Conservation (phyloP, 1,140 invertebrate genomes). For the Gyrodactylus bullatarudis region DNA sequence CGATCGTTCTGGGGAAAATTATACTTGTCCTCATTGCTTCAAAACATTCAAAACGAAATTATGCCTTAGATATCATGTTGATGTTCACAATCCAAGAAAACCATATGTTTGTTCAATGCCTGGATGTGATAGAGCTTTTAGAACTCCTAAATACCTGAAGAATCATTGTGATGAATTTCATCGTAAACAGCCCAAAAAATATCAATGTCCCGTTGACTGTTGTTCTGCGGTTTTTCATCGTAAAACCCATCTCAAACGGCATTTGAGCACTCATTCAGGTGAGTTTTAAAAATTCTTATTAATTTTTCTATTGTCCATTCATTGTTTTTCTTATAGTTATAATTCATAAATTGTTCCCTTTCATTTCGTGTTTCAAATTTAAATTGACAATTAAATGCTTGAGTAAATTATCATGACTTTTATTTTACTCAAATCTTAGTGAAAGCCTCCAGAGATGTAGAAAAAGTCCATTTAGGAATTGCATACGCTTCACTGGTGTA, state of each 20-base stretch:
- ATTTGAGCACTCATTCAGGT: neutral
- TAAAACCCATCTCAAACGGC: conserved; percentile 5
- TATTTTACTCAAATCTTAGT: no score
- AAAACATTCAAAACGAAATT: conserved; percentile 6
- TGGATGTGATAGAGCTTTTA: conserved; percentile 4
- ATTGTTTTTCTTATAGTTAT: no score
- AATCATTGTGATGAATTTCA: conserved; percentile 8
- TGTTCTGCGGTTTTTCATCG: conserved; percentile 1
- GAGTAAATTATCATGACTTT: no score
- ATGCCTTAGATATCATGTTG: neutral
- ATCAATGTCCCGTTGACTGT: neutral
- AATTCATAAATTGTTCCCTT: no score
- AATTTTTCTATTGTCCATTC: no score
- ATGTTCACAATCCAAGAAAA: conserved; percentile 5
- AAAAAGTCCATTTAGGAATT: no score
- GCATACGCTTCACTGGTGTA: no score
- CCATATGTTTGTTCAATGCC: conserved; percentile 1
- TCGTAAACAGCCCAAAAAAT: conserved; percentile 2
- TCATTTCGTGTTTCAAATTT: no score
- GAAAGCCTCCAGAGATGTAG: no score
- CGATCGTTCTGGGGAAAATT: neutral
- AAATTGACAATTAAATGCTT: no score
- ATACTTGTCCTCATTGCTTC: neutral
- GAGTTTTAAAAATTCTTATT: neutral
- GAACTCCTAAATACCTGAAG: conserved; percentile 6